A percentile compares a stretch with the other conserved stretches of the same genome.
Conservation (phyloP, 2,888 invertebrate species). For the Argynnis bischoffii region DNA sequence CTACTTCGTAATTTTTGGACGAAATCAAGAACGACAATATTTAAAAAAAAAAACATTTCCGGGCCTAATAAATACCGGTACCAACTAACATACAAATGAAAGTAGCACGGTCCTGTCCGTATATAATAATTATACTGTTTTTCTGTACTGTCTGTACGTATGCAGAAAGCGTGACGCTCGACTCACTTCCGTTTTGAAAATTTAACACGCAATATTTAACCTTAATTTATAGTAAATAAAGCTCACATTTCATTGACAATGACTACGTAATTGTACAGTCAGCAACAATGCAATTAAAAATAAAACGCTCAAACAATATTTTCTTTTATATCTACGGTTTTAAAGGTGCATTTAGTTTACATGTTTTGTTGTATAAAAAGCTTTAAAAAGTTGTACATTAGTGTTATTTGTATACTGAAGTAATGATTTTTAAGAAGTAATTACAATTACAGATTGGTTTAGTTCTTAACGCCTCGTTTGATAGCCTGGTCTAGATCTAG, state of each 20-base stretch:
- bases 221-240: constrained; percentile 24
- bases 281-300: constrained; percentile 33
- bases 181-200: constrained; percentile 49
- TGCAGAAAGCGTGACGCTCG: constrained; percentile 68
- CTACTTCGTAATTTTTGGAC: too few relatives aligned
- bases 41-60: constrained; percentile 43
- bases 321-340: constrained; percentile 17
- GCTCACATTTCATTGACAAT: constrained; percentile 22
- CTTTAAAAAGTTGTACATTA: constrained; percentile 29
- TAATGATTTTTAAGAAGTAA: constrained; percentile 45
- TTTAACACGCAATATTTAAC: constrained; percentile 21
- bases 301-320: constrained; percentile 26
- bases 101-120: constrained; percentile 56
- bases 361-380: constrained; percentile 8
- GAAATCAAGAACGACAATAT: too few relatives aligned
- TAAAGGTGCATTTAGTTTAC: constrained; percentile 27
- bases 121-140: constrained; percentile 55
- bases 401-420: constrained; percentile 35
- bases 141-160: constrained; percentile 51
- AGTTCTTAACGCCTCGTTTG: constrained; percentile 41
- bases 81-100: constrained; percentile 50
- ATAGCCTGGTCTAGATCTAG: constrained; percentile 37
- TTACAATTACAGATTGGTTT: constrained; percentile 44
- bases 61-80: constrained; percentile 45
- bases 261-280: constrained; percentile 33